Percentiles rank a stretch among this genome's conserved stretches.
These are phyloP conservation scores for Ailurus styani DNA, from an alignment of 2,113 vertebrate genomes.

Conservation along the genomic window DNA sequence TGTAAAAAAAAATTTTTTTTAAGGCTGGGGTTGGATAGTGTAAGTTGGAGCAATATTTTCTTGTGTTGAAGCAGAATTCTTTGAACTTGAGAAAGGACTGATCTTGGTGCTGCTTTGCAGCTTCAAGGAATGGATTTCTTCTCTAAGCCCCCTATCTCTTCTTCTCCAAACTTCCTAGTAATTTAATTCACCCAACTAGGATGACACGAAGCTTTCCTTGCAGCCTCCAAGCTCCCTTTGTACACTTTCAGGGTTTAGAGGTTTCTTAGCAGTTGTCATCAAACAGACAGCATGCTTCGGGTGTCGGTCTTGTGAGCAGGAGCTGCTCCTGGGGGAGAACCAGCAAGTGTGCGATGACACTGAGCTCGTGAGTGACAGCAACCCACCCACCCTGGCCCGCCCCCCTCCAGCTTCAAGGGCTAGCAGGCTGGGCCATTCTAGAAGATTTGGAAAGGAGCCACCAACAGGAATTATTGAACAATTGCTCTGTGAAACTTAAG, in stretches of 20 bases:
- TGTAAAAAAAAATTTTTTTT: background rate
- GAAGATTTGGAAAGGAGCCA: slow-evolving; percentile 88
- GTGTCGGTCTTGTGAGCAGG: slow-evolving; percentile 50
- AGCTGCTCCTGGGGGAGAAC: slow-evolving; percentile 68
- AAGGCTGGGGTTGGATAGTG: background rate
- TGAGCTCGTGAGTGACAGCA: slow-evolving; percentile 76
- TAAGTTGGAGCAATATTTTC: slow-evolving; percentile 25
- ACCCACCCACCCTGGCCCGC: background rate
- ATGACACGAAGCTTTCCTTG: slow-evolving; percentile 52
- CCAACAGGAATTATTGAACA: slow-evolving; percentile 95
- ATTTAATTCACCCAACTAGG: slow-evolving; percentile 61
- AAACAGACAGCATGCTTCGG: slow-evolving; percentile 72
- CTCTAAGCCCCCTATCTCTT: background rate
- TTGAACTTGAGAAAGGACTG: slow-evolving; percentile 22
- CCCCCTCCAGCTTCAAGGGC: slow-evolving; percentile 67
- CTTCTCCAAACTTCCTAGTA: slow-evolving; percentile 67
- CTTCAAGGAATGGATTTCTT: slow-evolving; percentile 26
- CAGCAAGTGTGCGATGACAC: slow-evolving; percentile 41
- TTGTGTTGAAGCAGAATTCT: background rate
- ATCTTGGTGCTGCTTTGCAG: slow-evolving; percentile 8
- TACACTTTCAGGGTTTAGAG: slow-evolving; percentile 59
- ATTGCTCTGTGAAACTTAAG: slow-evolving; percentile 91
- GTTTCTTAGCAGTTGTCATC: slow-evolving; percentile 76
- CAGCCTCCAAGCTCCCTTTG: slow-evolving; percentile 50
- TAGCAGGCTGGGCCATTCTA: slow-evolving; percentile 83